Evolutionary conservation across 2,888 invertebrate genomes (phyloP), one percentile per base, ranked within the genome.

Genomic region (Leptarthrus brevirostris): DNA sequence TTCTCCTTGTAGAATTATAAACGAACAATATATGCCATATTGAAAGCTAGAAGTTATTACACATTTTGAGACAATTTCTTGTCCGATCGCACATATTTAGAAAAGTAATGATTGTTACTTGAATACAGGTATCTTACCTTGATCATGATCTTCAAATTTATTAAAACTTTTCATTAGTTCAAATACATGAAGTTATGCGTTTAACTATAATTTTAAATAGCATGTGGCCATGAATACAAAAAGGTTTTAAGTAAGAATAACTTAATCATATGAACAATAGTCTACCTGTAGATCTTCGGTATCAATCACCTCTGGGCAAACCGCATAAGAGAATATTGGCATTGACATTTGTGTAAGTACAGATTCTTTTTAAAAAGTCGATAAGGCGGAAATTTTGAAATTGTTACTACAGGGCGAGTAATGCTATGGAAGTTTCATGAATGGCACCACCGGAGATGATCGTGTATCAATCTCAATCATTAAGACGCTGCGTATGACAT

Each of bases 331-430:
- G 26, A 56, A 30, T 56, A 56, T n/a, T 30, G 24, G 10, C 26
- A 56, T n/a, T n/a, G 30, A 26, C 56, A 56, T 26, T 56, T 26
- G 14, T 30, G 30, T 16, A 14, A 16, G 30, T 24, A 56, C 56
- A 16, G 30, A 56, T 30, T 30, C 56, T 16, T 56, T 16, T 3
- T 16, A 56, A 56, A 24, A 30, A n/a, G 56, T 14, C 24, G 30
- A 16, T 44, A 30, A 56, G n/a, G 56, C 30, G 56, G 30, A 56
- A 30, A 30, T 56, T 56, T 56, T 56, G 56, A 56, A 56, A 56
- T 30, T 30, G 30, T 30, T 30, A 26, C 16, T 24, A 30, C 14
- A 24, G 12, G 30, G 30, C 16, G 56, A 26, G 56, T 26, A 26
- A 4, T 16, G 14, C 26, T 26, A 26, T 12, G 34, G 34, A 56